Conservation (phyloP, 2,113 vertebrate genomes). For the Sylvietta virens region DNA sequence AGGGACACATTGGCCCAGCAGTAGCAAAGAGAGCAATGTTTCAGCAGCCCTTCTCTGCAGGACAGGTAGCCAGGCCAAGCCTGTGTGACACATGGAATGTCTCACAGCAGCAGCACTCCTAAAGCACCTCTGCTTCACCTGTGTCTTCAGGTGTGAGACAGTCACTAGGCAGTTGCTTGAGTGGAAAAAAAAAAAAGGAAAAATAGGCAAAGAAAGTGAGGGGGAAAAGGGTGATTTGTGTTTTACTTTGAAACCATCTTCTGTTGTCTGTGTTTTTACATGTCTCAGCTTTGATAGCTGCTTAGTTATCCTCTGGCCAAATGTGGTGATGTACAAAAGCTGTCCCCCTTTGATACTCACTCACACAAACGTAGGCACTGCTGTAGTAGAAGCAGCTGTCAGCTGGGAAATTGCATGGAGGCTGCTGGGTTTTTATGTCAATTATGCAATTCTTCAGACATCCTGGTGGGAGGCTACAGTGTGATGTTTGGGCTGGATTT, state of each 20-base stretch:
- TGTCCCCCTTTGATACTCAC: constrained; percentile 16
- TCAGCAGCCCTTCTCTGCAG: background rate
- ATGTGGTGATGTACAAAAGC: background rate
- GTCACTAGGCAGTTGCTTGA: background rate
- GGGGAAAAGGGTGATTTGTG: background rate
- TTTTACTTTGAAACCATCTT: background rate
- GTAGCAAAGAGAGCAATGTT: background rate
- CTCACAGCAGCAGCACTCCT: background rate
- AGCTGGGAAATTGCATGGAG: background rate
- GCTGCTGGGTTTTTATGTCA: background rate
- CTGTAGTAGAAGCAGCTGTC: constrained; percentile 44
- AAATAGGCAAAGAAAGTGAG: background rate
- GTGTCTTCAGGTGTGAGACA: background rate
- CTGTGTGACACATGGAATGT: background rate
- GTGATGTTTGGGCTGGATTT: background rate
- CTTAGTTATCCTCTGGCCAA: background rate
- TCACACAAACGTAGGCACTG: background rate
- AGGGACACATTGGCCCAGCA: background rate
- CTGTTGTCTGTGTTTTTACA: background rate
- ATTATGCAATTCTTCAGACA: background rate
- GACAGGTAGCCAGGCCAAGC: background rate
- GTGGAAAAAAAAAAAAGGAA: background rate
- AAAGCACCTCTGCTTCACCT: background rate
- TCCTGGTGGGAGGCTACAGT: background rate
- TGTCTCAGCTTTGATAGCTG: background rate